A percentile compares a stretch with the other conserved stretches of the same genome.
phyloP scores from a whole-genome alignment of 2,113 vertebrate species.

The Corythaeola cristata region DNA sequence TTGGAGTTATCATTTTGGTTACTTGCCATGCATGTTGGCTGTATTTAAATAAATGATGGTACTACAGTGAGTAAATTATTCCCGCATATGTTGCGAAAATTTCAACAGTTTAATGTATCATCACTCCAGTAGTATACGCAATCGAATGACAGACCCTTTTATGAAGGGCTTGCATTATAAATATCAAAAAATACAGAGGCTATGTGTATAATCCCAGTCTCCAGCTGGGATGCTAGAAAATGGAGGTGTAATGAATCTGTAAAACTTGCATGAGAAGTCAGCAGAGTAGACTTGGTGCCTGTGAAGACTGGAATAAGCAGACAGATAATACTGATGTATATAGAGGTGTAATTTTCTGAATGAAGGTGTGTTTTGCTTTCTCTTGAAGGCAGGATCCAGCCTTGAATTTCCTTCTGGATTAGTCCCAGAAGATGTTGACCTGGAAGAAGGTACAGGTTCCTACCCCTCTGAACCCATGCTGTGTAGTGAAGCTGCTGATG shows the following conservation, averaged over 20 bases:
- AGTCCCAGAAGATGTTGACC: slow-evolving; percentile 44
- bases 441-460: slow-evolving; percentile 53
- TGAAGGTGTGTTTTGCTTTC: background rate
- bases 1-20: background rate
- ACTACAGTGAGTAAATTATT: background rate
- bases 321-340: background rate
- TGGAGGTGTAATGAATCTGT: background rate
- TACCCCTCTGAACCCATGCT: slow-evolving; percentile 87
- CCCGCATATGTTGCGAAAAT: background rate
- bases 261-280: background rate
- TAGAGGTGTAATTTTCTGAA: background rate
- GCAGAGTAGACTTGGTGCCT: background rate
- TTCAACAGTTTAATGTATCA: background rate
- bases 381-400: slow-evolving; percentile 69
- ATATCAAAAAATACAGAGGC: background rate
- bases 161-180: background rate
- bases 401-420: slow-evolving; percentile 43
- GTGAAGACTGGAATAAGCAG: background rate
- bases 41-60: background rate
- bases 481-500: slow-evolving; percentile 85
- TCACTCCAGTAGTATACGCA: background rate
- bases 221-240: background rate
- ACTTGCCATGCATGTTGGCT: background rate
- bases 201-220: background rate
- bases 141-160: background rate